phyloP scores from a whole-genome alignment of 2,113 vertebrate species.

The Paracanthobrama guichenoti region DNA sequence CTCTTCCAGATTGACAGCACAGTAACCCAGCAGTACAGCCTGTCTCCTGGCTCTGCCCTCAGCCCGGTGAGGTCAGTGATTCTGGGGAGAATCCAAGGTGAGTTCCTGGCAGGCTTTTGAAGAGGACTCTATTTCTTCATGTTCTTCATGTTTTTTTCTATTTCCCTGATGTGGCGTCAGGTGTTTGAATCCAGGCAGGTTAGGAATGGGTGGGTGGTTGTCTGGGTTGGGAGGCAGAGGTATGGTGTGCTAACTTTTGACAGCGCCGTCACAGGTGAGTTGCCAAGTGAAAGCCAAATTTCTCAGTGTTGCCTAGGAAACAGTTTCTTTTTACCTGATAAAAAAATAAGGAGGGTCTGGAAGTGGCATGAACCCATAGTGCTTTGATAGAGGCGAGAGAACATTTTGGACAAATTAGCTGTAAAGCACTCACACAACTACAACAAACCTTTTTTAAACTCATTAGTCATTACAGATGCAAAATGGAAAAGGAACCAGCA shows the following conservation, averaged over 20 bases:
- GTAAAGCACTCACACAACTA: constrained; percentile 9
- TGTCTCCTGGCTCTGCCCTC: constrained; percentile 76
- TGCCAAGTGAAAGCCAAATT: constrained; percentile 55
- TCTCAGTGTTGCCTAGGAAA: constrained; percentile 53
- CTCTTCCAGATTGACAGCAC: constrained; percentile 79
- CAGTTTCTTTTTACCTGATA: constrained; percentile 35
- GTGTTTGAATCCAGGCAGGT: constrained; percentile 31
- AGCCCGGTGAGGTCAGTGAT: constrained; percentile 77
- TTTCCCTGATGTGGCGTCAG: constrained; percentile 22
- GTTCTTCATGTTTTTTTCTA: constrained; percentile 15
- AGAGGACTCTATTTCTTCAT: constrained; percentile 21
- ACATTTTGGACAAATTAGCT: constrained; percentile 37
- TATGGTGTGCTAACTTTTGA: constrained; percentile 30
- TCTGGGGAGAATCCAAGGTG: constrained; percentile 83
- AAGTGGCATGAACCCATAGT: constrained; percentile 1
- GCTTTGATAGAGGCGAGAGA: constrained; percentile 16
- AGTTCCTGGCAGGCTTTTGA: constrained; percentile 39
- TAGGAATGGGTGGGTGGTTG: constrained; percentile 40
- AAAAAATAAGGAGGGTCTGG: constrained; percentile 25
- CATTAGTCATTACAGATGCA: constrained; percentile 22
- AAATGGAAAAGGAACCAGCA: not conserved
- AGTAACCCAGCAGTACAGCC: constrained; percentile 77
- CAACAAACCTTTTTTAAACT: not conserved
- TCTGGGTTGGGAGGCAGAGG: constrained; percentile 21
- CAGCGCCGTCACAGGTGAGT: constrained; percentile 47